Base-by-base conservation (phyloP, 2,888 invertebrate genomes). In the Watsonalla cultraria region DNA sequence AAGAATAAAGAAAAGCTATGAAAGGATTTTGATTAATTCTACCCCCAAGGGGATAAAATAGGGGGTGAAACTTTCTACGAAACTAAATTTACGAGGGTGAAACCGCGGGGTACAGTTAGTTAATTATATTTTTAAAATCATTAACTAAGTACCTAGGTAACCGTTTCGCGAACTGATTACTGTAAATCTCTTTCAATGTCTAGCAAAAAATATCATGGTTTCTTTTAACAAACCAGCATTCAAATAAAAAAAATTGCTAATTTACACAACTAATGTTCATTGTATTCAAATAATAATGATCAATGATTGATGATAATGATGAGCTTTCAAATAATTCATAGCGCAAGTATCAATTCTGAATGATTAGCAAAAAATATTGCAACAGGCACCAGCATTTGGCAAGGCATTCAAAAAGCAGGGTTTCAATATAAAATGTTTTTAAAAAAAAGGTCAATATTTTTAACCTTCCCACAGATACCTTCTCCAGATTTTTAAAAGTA, bases 331-430 rank as follows among this genome's bases (percentile, higher is more conserved):
- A 47, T 50, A 15, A 34, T 52, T 58, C 48, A 47, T n/a, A 15
- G 24, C n/a, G 11, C 34, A 47, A 24, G n/a, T 47, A 47, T 24
- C 24, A 24, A 24, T 24, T 24, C 24, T 24, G 24, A 24, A 24
- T 24, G 24, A 24, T 24, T 8, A 24, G 33, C 11, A 33, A 11
- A 33, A 24, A 46, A 15, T 33, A 46, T 46, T 46, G 24, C 47
- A 7, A 11, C 9, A 34, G 34, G 9, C 33, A 33, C 8, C 2
- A 8, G 11, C 33, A 47, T 47, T 47, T 33, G 24, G 59, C n/a
- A n/a, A n/a, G n/a, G n/a, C 59, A 53, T 53, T 47, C 47, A 51
- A 54, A 69, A 60, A 13, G 64, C 69, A 71, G 74, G 76, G 74
- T 55, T 62, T 34, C 24, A 9, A 47, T 57, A 4, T 4, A 24